Conservation (phyloP, 1,140 invertebrate genomes). For the Drosophila sulfurigaster region DNA sequence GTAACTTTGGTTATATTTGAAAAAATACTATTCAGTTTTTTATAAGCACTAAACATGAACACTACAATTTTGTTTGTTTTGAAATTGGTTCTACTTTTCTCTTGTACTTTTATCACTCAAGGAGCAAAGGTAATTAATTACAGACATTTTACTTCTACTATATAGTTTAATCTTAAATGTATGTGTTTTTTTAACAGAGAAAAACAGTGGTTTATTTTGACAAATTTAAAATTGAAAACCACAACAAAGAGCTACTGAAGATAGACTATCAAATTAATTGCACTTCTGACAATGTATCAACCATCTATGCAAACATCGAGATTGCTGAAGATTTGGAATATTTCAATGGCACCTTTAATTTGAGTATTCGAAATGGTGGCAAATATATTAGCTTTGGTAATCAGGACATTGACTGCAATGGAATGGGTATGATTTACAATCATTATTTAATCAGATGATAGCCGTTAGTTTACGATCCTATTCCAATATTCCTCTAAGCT, state of each 20-base stretch:
- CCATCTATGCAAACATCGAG: not conserved
- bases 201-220: not conserved
- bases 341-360: not conserved
- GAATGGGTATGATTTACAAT: not conserved
- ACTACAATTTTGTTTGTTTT: not conserved
- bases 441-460: not conserved
- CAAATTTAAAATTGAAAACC: constrained; percentile 1
- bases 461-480: not conserved
- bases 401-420: not conserved
- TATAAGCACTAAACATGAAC: not conserved
- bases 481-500: constrained; percentile 9
- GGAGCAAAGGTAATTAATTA: not conserved
- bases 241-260: not conserved
- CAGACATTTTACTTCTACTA: too few relatives aligned
- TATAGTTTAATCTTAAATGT: not conserved
- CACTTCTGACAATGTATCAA: not conserved
- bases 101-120: not conserved
- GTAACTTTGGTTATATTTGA: too few relatives aligned
- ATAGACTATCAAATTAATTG: not conserved
- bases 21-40: not conserved
- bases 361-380: not conserved
- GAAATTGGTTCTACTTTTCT: not conserved
- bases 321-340: not conserved
- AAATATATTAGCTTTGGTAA: not conserved
- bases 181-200: not conserved